Base-by-base conservation (phyloP, 1,140 invertebrate genomes). In the Caenorhabditis brenneri region DNA sequence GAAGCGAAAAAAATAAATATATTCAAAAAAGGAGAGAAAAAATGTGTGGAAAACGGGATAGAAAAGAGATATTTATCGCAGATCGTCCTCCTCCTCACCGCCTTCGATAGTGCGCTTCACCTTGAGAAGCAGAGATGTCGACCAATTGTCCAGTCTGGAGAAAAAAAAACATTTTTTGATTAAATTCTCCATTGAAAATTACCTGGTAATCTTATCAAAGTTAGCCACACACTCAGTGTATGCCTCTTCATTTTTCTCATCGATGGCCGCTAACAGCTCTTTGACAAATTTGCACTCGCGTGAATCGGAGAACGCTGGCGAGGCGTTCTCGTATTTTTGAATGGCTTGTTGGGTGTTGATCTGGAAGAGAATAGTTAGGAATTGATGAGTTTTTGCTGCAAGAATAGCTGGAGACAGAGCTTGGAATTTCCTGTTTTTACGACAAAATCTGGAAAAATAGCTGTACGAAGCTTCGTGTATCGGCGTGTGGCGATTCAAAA, bases 181-280 rank as follows among this genome's bases (percentile, higher is more conserved):
- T n/a, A n/a, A n/a, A n/a, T n/a, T n/a, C n/a, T n/a, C n/a, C n/a
- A n/a, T n/a, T n/a, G n/a, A n/a, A n/a, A n/a, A n/a, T n/a, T n/a
- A n/a, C n/a, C n/a, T n/a, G 92, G 96, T 97, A 91, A 99, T 97
- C 86, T 95, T 96, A 92, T 99, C 97, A 91, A 97, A 99, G 60
- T 97, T 96, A 90, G 96, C 96, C 1, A 99, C 95, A 0, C 95
- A 94, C 88, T 97, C 96, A 79, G 97, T 98, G 91, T 96, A 99
- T 31, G 94, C 95, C 88, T 99, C 97, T 46, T 95, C 93, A 91
- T 98, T 96, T 91, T 97, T 95, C 87, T 98, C 96, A 91, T 99
- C 96, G 82, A 97, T 93, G 88, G 96, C 95, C 87, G 95, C 94
- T 88, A 96, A 94, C 55, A 99, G 91, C 31, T 94, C 95, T 95